These are phyloP conservation scores for Dicerorhinus sumatrensis DNA, from an alignment of 2,113 vertebrate genomes.

Conservation along the genomic window DNA sequence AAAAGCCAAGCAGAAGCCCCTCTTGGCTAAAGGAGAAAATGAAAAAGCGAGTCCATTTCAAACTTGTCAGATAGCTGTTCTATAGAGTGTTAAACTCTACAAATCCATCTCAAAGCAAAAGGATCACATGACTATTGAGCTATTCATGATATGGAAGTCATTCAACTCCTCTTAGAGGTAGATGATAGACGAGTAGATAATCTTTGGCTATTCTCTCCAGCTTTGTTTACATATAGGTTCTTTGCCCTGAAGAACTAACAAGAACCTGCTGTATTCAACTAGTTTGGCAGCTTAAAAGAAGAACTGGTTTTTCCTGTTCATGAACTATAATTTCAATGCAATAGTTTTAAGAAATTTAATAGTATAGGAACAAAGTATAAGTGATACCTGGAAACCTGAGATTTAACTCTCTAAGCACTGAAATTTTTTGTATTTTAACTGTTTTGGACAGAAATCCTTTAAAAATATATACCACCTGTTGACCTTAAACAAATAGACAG, in stretches of 20 bases:
- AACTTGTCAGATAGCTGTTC: not conserved
- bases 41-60: not conserved
- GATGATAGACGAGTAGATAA: not conserved
- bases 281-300: not conserved
- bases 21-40: not conserved
- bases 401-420: not conserved
- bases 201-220: not conserved
- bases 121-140: not conserved
- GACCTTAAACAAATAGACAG: no score
- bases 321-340: not conserved
- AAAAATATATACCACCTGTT: not conserved
- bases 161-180: not conserved
- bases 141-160: not conserved
- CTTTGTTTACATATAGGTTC: not conserved
- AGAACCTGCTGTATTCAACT: not conserved
- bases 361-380: not conserved
- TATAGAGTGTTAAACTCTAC: not conserved
- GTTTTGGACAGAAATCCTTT: not conserved
- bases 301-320: slow-evolving; percentile 70
- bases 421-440: not conserved
- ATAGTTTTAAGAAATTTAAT: not conserved
- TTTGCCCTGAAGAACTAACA: not conserved
- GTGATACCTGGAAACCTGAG: not conserved
- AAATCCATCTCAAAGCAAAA: not conserved
- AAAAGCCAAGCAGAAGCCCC: not conserved